phyloP scores from a whole-genome alignment of 2,797 vertebrate genomes.

The Hybognathus amarus region DNA sequence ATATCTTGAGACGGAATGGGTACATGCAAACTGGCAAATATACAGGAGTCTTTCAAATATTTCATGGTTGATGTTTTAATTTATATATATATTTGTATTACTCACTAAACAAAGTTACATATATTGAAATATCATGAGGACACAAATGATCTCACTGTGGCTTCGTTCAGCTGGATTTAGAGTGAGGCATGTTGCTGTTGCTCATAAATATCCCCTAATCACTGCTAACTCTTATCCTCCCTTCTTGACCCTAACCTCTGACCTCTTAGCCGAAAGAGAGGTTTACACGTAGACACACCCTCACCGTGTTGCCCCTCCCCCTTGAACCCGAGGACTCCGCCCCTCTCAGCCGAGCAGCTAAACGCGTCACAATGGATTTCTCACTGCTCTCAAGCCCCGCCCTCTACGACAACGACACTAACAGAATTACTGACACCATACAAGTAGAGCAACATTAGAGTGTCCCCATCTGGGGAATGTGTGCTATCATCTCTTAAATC shows the following conservation, averaged over 20 bases:
- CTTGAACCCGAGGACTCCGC: constrained; percentile 74
- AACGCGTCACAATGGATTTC: constrained; percentile 92
- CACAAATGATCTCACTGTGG: background rate
- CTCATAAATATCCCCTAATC: background rate
- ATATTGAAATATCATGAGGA: background rate
- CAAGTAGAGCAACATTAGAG: constrained; percentile 54
- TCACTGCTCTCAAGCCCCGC: constrained; percentile 81
- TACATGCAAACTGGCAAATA: background rate
- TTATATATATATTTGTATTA: background rate
- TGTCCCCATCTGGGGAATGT: constrained; percentile 68
- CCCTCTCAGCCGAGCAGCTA: constrained; percentile 73
- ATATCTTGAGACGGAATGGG: background rate
- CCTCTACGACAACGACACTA: constrained; percentile 34
- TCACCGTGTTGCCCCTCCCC: constrained; percentile 77
- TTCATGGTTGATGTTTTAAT: background rate
- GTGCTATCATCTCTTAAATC: constrained; percentile 10
- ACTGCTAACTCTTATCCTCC: constrained; percentile 36
- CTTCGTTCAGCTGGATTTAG: background rate
- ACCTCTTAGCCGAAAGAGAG: constrained; percentile 79
- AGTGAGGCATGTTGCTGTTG: background rate
- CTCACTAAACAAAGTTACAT: background rate
- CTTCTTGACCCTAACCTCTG: constrained; percentile 61
- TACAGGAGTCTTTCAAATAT: background rate
- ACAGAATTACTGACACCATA: constrained; percentile 34
- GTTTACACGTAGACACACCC: constrained; percentile 88